Conservation (phyloP, 2,888 invertebrate genomes). For the Dioctria rufipes region DNA sequence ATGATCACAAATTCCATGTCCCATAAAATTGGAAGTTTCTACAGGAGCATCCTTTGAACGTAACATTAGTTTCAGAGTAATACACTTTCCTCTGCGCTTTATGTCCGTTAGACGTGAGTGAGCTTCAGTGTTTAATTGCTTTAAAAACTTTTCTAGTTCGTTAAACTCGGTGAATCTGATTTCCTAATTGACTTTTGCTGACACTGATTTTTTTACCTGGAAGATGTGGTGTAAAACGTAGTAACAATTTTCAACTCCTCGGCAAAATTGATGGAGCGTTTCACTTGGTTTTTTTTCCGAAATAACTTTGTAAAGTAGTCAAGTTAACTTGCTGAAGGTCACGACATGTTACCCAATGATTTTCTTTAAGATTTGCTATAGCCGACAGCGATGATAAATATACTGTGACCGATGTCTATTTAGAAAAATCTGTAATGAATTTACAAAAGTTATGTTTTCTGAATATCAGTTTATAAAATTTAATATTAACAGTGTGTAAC, state of each 20-base stretch:
- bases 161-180: constrained; percentile 86
- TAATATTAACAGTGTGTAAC: no score
- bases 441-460: constrained; percentile 57
- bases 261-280: no score
- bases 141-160: constrained; percentile 85
- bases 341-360: constrained; percentile 80
- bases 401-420: not conserved
- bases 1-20: constrained; percentile 78
- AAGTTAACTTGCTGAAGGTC: constrained; percentile 81
- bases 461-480: no score
- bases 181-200: constrained; percentile 97
- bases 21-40: constrained; percentile 93
- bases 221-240: no score
- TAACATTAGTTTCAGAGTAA: constrained; percentile 73
- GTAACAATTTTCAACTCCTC: constrained; percentile 73
- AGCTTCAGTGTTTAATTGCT: constrained; percentile 87
- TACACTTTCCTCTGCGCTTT: constrained; percentile 82
- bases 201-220: constrained; percentile 73
- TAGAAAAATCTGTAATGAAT: not conserved
- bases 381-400: no score
- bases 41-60: constrained; percentile 70
- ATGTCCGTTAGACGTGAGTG: constrained; percentile 81
- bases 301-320: constrained; percentile 78
- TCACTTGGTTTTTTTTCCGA: constrained; percentile 84
- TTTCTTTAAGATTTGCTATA: constrained; percentile 75